Evolutionary conservation across 2,888 invertebrate genomes (phyloP).

Genomic region (Byasa hedistus): DNA sequence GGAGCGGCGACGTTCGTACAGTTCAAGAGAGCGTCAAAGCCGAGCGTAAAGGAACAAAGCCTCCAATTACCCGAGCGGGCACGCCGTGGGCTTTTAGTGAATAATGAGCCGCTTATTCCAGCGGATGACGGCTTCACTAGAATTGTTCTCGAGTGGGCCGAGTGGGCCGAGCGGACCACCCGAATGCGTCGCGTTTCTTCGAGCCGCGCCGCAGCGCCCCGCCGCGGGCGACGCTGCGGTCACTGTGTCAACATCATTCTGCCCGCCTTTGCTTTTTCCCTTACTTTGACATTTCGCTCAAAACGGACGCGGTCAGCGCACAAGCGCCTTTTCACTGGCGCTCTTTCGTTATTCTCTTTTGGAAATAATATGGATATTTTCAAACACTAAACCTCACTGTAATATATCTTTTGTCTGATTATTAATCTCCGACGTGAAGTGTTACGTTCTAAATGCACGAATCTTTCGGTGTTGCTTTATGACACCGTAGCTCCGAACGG

Average conservation of each 20-base stretch:
- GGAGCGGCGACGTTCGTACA: slow-evolving; percentile 51
- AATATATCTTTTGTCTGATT: not conserved
- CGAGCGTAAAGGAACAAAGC: slow-evolving; percentile 74
- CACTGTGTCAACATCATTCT: slow-evolving; percentile 69
- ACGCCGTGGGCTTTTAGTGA: slow-evolving; percentile 78
- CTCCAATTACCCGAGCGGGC: slow-evolving; percentile 75
- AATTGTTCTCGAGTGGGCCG: slow-evolving; percentile 69
- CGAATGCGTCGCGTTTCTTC: slow-evolving; percentile 34
- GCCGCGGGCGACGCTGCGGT: slow-evolving; percentile 39
- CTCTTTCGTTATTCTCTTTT: slow-evolving; percentile 34
- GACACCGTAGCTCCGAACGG: too few relatives aligned
- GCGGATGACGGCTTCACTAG: slow-evolving; percentile 69
- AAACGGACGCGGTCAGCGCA: slow-evolving; percentile 63
- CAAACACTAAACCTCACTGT: slow-evolving; percentile 1
- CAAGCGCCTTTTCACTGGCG: slow-evolving; percentile 56
- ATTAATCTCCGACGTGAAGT: not conserved
- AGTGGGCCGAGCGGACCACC: slow-evolving; percentile 64
- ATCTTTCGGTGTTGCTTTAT: too few relatives aligned
- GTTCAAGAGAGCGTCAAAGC: slow-evolving; percentile 68
- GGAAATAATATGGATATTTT: slow-evolving; percentile 25
- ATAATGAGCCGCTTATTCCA: slow-evolving; percentile 77
- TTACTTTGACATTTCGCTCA: slow-evolving; percentile 71
- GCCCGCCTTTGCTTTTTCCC: slow-evolving; percentile 53
- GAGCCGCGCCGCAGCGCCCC: slow-evolving; percentile 26
- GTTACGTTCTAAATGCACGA: not conserved